These are phyloP conservation scores for Falcaria lacertinaria DNA, from an alignment of 2,888 invertebrate species.

Conservation along the genomic window DNA sequence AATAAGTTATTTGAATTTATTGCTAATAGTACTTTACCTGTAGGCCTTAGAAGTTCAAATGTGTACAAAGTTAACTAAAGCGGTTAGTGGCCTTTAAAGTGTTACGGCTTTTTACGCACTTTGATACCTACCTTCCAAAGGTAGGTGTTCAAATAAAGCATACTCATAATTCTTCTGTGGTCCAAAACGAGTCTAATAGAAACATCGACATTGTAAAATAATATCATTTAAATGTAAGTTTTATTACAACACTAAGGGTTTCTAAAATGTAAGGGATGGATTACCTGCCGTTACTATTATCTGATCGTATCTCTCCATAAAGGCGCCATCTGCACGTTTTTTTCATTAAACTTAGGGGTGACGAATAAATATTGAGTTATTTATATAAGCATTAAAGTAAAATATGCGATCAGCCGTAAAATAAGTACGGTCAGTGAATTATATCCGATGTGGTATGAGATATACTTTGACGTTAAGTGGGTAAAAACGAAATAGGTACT, in stretches of 20 bases:
- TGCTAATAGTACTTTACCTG: neutral
- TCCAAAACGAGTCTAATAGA: neutral
- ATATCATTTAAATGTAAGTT: constrained; percentile 25
- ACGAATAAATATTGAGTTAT: constrained; percentile 1
- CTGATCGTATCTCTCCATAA: constrained; percentile 44
- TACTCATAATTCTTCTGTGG: too few species aligned
- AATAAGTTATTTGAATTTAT: neutral
- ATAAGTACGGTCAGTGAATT: neutral
- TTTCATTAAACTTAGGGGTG: constrained; percentile 7
- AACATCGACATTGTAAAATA: neutral
- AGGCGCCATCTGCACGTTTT: constrained; percentile 46
- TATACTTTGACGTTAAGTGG: neutral
- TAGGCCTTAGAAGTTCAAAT: too few species aligned
- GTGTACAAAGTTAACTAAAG: too few species aligned
- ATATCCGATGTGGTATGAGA: neutral
- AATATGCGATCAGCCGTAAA: neutral
- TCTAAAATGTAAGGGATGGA: constrained; percentile 21
- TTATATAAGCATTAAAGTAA: neutral
- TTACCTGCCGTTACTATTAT: constrained; percentile 47
- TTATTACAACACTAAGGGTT: constrained; percentile 24
- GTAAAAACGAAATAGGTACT: neutral
- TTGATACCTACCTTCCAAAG: too few species aligned
- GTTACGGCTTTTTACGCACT: too few species aligned
- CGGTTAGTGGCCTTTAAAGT: too few species aligned
- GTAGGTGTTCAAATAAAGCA: too few species aligned